Conservation (phyloP, 2,797 vertebrate genomes). For the Tokudaia muenninki region DNA sequence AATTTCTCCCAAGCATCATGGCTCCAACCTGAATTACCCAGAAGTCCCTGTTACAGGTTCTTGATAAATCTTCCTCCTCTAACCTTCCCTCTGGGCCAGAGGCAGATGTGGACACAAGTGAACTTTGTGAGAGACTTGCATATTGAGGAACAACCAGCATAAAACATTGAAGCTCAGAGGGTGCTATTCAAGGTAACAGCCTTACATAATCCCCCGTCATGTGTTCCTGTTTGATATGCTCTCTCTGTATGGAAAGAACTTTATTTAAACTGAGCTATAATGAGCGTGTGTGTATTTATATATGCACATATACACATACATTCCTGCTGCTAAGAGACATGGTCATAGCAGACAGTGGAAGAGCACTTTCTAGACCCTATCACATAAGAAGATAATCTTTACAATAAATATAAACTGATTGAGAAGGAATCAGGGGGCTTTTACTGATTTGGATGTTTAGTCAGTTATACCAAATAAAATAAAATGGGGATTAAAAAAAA, state of each 20-base stretch:
- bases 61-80: neutral
- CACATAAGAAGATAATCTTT: neutral
- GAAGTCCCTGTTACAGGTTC: neutral
- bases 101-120: neutral
- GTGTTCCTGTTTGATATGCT: constrained; percentile 47
- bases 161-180: neutral
- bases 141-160: neutral
- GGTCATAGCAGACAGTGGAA: neutral
- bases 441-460: neutral
- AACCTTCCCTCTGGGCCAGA: neutral
- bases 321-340: constrained; percentile 6
- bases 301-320: neutral
- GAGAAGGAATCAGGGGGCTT: neutral
- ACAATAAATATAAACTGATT: constrained; percentile 16
- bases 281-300: neutral
- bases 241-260: constrained; percentile 37
- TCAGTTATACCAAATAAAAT: constrained; percentile 18
- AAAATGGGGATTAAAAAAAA: neutral
- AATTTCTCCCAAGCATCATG: neutral
- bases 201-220: constrained; percentile 50
- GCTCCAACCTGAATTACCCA: neutral
- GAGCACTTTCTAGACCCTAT: neutral
- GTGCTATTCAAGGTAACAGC: constrained; percentile 3
- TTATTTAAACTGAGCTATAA: constrained; percentile 54
- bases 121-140: neutral